Evolutionary conservation across 2,888 invertebrate genomes (phyloP).

Genomic region (Taenaris catops): DNA sequence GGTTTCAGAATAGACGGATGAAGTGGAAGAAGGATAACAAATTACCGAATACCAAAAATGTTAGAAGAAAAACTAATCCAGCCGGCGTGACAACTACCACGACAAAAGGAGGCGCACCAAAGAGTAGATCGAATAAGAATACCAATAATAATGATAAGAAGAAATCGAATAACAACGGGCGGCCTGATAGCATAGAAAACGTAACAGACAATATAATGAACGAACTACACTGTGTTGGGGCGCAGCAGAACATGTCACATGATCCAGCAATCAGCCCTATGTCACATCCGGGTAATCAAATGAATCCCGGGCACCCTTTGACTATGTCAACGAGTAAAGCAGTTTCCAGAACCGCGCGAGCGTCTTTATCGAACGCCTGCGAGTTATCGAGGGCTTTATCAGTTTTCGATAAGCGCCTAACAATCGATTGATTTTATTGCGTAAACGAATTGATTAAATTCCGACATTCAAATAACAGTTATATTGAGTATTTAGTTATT

Average conservation of each 20-base stretch:
- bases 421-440: too few species aligned
- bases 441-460: too few species aligned
- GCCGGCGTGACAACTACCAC: conserved; percentile 83
- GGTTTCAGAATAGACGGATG: conserved; percentile 93
- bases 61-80: conserved; percentile 87
- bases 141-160: conserved; percentile 77
- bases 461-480: too few species aligned
- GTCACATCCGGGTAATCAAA: conserved; percentile 64
- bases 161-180: conserved; percentile 72
- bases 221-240: conserved; percentile 80
- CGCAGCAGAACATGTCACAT: conserved; percentile 67
- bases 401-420: too few species aligned
- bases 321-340: too few species aligned
- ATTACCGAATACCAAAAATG: conserved; percentile 90
- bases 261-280: conserved; percentile 74
- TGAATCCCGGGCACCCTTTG: conserved; percentile 76
- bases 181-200: conserved; percentile 83
- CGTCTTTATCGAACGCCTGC: too few species aligned
- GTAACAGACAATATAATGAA: conserved; percentile 81
- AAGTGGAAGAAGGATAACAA: conserved; percentile 90
- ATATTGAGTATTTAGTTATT: too few species aligned
- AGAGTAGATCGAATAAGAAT: conserved; percentile 82
- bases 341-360: too few species aligned
- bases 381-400: too few species aligned
- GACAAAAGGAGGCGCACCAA: conserved; percentile 80